Conservation (phyloP, 2,888 invertebrate genomes). For the Saturnia japonica region DNA sequence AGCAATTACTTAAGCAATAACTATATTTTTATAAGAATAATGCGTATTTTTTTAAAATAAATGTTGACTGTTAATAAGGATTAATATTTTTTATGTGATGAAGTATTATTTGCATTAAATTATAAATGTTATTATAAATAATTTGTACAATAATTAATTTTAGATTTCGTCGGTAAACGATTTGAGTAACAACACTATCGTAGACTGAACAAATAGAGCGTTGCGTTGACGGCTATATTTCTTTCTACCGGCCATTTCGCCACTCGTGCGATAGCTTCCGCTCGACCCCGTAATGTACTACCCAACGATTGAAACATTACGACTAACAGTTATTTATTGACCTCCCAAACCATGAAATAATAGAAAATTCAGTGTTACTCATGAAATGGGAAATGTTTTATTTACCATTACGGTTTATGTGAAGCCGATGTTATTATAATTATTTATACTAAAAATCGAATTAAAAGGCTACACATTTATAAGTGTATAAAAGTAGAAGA, state of each 20-base stretch:
- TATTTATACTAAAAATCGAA: no score
- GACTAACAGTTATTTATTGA: slow-evolving; percentile 68
- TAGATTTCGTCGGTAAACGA: not conserved
- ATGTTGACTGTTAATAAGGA: not conserved
- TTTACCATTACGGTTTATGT: not conserved
- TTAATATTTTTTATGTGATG: no score
- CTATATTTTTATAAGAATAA: no score
- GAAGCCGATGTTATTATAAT: no score
- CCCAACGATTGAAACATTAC: slow-evolving; percentile 62
- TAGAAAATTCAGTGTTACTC: not conserved
- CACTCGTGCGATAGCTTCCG: slow-evolving; percentile 52
- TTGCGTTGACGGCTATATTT: slow-evolving; percentile 69
- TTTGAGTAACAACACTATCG: slow-evolving; percentile 44
- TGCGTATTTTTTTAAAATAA: no score
- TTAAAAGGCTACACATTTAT: no score
- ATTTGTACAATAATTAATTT: not conserved
- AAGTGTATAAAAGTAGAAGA: no score
- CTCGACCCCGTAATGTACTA: slow-evolving; percentile 45
- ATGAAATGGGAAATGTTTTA: not conserved
- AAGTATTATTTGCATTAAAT: no score
- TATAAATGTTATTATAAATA: no score
- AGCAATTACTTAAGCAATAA: no score
- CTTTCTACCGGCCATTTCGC: slow-evolving; percentile 60
- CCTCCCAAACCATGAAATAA: slow-evolving; percentile 20
- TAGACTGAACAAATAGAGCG: slow-evolving; percentile 45